Base-by-base conservation (phyloP, 2,113 vertebrate genomes). In the Bubo bubo region DNA sequence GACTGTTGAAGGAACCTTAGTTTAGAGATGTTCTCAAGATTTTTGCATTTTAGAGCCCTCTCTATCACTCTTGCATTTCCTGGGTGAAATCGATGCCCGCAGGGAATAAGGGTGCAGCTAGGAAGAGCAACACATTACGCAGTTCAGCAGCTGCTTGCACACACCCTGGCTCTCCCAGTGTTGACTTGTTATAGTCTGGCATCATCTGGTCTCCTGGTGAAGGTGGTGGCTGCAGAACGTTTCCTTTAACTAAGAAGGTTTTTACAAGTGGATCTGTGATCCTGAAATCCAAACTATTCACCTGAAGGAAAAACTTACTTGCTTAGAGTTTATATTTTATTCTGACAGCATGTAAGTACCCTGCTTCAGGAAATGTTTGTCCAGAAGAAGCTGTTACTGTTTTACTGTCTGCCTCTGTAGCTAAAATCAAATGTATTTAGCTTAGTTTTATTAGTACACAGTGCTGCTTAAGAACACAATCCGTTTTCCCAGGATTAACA, bases 391-490 rank as follows among this genome's bases (percentile, higher is more conserved):
- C 85, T 85, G 24, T 90, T 96, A 4, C 12, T 93, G 1, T 90
- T 88, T 83, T 74, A 37, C 43, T 90, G 56, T 47, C 68, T 96
- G 74, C 47, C 58, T 93, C 90, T 88, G 75, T 93, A 94, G 80
- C 64, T 97, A 64, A 92, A 86, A 68, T 72, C 76, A 86, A 90
- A 72, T 68, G 93, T 73, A 55, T 97, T 93, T 96, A 93, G 90
- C 50, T 63, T 91, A 96, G 81, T 91, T 79, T 82, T 96, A 83
- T 80, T 96, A 88, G 90, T 93, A 64, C 45, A 67, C 2, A 2
- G 92, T 74, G 52, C 90, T 96, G 68, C 93, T 92, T 96, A 96
- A 96, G 94, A 79, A 68, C 88, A 90, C 92, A 96, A 91, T 96
- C 92, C 20, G 71, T 92, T 97, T 96, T 92, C 84, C 83, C 56